Conservation (phyloP, 2,888 invertebrate genomes). For the Polia nebulosa region DNA sequence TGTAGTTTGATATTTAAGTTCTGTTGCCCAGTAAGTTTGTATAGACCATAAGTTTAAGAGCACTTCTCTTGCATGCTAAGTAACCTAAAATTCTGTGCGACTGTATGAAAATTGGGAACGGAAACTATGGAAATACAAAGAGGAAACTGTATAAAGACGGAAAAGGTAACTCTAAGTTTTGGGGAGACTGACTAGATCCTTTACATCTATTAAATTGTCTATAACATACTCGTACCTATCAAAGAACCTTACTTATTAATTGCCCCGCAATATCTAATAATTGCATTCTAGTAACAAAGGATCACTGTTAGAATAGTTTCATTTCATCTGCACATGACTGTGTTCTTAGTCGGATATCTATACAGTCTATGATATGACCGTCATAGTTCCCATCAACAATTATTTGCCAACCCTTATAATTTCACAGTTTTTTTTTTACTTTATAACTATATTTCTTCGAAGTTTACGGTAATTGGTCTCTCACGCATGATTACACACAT, state of each 20-base stretch:
- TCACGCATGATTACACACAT: slow-evolving; percentile 36
- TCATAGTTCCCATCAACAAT: background rate
- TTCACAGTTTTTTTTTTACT: background rate
- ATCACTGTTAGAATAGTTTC: background rate
- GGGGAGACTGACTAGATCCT: background rate
- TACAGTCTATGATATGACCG: background rate
- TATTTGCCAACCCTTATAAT: background rate
- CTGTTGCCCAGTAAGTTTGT: slow-evolving; percentile 37
- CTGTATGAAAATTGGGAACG: slow-evolving; percentile 25
- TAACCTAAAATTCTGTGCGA: slow-evolving; percentile 35
- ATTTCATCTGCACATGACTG: background rate
- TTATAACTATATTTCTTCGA: background rate
- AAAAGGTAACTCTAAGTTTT: background rate
- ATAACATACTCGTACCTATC: too few relatives aligned
- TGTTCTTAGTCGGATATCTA: background rate
- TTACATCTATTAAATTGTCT: background rate
- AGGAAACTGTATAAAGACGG: slow-evolving; percentile 4
- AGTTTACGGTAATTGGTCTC: slow-evolving; percentile 9
- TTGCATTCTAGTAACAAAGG: slow-evolving; percentile 26
- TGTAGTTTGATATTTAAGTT: slow-evolving; percentile 41
- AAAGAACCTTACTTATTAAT: slow-evolving; percentile 1
- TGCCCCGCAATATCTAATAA: slow-evolving; percentile 8
- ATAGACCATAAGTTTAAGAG: slow-evolving; percentile 37
- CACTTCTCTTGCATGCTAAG: slow-evolving; percentile 54
- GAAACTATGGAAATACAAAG: slow-evolving; percentile 21